A percentile compares a stretch with the other conserved stretches of the same genome.
phyloP scores from a whole-genome alignment of 2,113 vertebrate genomes.

The Oriolus oriolus region DNA sequence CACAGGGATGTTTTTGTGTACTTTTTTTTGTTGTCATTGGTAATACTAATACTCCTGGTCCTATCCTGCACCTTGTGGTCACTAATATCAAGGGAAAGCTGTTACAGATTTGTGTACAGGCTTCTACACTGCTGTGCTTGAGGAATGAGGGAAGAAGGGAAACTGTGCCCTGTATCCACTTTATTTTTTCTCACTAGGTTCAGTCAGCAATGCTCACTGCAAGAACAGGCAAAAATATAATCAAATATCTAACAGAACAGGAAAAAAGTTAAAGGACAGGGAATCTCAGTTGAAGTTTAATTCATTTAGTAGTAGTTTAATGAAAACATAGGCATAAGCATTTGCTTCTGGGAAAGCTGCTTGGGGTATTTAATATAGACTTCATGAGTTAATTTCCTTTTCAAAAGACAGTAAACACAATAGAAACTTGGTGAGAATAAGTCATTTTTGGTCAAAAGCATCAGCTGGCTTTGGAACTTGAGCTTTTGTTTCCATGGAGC shows the following conservation, averaged over 20 bases:
- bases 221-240: not conserved
- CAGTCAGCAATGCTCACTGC: not conserved
- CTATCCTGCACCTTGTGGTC: not conserved
- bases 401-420: not conserved
- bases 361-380: not conserved
- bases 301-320: not conserved
- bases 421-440: not conserved
- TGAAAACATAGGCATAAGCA: not conserved
- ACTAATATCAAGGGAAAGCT: not conserved
- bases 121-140: not conserved
- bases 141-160: not conserved
- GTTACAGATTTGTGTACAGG: rapidly evolving
- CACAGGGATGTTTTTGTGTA: not conserved
- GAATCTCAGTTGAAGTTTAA: not conserved
- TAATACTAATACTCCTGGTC: not conserved
- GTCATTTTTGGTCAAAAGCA: not conserved
- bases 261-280: not conserved
- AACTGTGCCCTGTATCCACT: not conserved
- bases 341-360: not conserved
- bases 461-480: not conserved
- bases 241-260: not conserved
- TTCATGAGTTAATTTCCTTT: not conserved
- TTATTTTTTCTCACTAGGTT: not conserved
- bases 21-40: not conserved
- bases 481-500: not conserved